phyloP scores from a whole-genome alignment of 2,113 vertebrate species.

The Phrynosoma blainvillii region DNA sequence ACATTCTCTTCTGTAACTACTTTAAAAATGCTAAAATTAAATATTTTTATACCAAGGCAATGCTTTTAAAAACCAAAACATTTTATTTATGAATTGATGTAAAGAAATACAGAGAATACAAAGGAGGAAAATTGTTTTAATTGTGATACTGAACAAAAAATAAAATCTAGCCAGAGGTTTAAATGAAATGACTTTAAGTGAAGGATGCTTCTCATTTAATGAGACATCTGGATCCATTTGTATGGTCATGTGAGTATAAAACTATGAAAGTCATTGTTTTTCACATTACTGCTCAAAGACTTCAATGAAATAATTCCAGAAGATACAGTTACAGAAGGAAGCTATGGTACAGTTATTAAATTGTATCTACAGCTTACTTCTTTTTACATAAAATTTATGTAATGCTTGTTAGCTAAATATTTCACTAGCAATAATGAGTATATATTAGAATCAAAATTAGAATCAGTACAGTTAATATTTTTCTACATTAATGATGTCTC shows the following conservation, averaged over 20 bases:
- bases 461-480: too few relatives aligned
- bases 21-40: constrained; percentile 40
- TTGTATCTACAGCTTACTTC: background rate
- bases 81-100: constrained; percentile 19
- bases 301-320: constrained; percentile 46
- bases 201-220: constrained; percentile 57
- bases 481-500: background rate
- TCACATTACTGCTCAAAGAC: constrained; percentile 7
- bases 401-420: fast-evolving
- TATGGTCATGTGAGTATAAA: constrained; percentile 24
- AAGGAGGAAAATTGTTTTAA: constrained; percentile 9
- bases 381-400: constrained; percentile 15
- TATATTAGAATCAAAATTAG: background rate
- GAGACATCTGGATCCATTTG: constrained; percentile 21
- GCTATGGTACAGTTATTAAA: background rate
- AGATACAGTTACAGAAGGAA: background rate
- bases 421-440: constrained; percentile 5
- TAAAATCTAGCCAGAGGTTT: constrained; percentile 39
- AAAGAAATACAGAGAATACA: constrained; percentile 51
- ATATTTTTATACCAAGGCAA: constrained; percentile 27
- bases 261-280: constrained; percentile 32
- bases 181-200: constrained; percentile 20
- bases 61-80: background rate
- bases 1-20: constrained; percentile 31
- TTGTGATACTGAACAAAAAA: constrained; percentile 20